phyloP scores from a whole-genome alignment of 2,888 invertebrate species.

The Cordylochernes scorpioides region DNA sequence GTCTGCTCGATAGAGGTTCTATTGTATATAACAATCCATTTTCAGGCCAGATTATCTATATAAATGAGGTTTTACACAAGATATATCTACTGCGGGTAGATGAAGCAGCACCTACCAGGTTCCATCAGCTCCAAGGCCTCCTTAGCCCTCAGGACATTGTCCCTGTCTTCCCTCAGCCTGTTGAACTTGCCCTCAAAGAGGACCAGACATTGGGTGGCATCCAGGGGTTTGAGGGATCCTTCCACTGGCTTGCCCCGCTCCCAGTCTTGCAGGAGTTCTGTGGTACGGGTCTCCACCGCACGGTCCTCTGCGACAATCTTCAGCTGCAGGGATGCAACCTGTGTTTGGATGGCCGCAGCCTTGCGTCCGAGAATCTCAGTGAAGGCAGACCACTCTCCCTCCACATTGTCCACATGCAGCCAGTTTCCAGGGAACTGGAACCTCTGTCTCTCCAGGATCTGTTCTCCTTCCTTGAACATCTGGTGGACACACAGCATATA shows the following conservation, averaged over 20 bases:
- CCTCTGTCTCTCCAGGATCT: constrained; percentile 77
- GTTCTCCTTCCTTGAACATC: constrained; percentile 81
- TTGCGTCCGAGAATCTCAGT: constrained; percentile 95
- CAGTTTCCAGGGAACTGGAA: constrained; percentile 93
- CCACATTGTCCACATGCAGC: constrained; percentile 94
- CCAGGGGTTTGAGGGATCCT: constrained; percentile 74
- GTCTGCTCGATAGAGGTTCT: too few species aligned
- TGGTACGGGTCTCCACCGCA: constrained; percentile 75
- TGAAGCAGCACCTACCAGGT: constrained; percentile 44
- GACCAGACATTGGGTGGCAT: constrained; percentile 63
- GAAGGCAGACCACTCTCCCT: constrained; percentile 99
- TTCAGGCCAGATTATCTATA: too few species aligned
- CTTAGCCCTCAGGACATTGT: constrained; percentile 92
- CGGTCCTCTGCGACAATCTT: constrained; percentile 98
- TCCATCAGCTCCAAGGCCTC: constrained; percentile 92
- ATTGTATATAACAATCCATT: too few species aligned
- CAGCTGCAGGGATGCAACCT: constrained; percentile 78
- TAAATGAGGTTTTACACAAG: too few species aligned
- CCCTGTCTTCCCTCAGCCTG: constrained; percentile 81
- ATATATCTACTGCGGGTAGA: too few species aligned
- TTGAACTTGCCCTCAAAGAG: constrained; percentile 83
- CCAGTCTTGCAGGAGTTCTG: constrained; percentile 84
- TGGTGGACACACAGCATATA: too few species aligned
- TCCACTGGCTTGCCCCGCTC: constrained; percentile 90
- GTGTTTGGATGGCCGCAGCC: constrained; percentile 83